Evolutionary conservation across 2,888 invertebrate genomes (phyloP).

Genomic region (Drosophila meridionalis): DNA sequence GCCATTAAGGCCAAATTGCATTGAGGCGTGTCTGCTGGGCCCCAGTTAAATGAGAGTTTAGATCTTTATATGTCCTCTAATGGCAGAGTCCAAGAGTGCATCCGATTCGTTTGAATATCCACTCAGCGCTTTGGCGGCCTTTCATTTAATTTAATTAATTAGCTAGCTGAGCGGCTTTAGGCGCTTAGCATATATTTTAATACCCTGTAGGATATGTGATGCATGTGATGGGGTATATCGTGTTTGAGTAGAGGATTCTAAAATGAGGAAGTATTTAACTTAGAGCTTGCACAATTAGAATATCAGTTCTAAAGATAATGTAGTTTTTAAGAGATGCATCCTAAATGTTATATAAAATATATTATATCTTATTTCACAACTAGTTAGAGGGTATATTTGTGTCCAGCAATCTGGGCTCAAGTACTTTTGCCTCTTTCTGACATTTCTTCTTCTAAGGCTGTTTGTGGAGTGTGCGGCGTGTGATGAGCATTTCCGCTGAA

Average conservation of each 20-base stretch:
- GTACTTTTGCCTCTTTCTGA: slow-evolving; percentile 1
- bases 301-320: neutral
- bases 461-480: slow-evolving; percentile 49
- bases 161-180: slow-evolving; percentile 43
- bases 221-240: neutral
- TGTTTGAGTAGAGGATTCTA: too few relatives aligned
- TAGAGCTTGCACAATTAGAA: neutral
- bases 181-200: slow-evolving; percentile 23
- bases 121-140: slow-evolving; percentile 50
- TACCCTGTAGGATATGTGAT: neutral
- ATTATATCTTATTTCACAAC: neutral
- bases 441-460: slow-evolving; percentile 4
- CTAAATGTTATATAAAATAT: neutral
- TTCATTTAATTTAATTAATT: slow-evolving; percentile 75
- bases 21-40: slow-evolving; percentile 26
- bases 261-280: neutral
- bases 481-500: slow-evolving; percentile 75
- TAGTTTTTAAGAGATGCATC: neutral
- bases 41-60: slow-evolving; percentile 46
- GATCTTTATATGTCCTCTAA: slow-evolving; percentile 51
- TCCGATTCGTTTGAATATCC: slow-evolving; percentile 7
- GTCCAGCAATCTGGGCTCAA: neutral
- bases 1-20: slow-evolving; percentile 39
- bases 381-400: neutral
- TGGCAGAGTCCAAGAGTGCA: slow-evolving; percentile 53